Evolutionary conservation across 2,888 invertebrate genomes (phyloP).

Genomic region (Phyllotreta cruciferae): DNA sequence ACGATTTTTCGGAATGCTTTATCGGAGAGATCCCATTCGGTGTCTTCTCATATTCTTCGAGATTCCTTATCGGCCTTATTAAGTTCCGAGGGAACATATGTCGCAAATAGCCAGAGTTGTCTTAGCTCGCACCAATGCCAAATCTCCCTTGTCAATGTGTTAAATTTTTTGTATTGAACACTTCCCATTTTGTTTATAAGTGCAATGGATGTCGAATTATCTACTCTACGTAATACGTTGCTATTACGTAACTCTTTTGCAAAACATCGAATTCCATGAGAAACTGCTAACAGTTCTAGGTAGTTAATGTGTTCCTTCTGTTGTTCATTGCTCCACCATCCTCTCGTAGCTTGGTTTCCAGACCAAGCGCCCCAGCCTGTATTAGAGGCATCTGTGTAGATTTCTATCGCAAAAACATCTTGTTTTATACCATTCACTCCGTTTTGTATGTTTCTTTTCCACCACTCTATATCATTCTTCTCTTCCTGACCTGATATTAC

Average conservation of each 20-base stretch:
- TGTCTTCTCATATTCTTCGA: too few species aligned
- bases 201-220: slow-evolving; percentile 36
- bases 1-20: too few species aligned
- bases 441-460: slow-evolving; percentile 1
- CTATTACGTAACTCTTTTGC: slow-evolving; percentile 20
- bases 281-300: slow-evolving; percentile 32
- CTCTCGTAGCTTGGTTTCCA: slow-evolving; percentile 19
- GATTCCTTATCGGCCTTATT: too few species aligned
- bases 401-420: slow-evolving; percentile 15
- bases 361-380: slow-evolving; percentile 32
- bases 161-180: slow-evolving; percentile 5
- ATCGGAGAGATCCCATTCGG: too few species aligned
- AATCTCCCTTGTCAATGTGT: slow-evolving; percentile 20
- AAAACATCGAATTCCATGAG: slow-evolving; percentile 33
- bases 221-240: slow-evolving; percentile 30
- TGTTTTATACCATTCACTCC: not conserved
- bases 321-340: slow-evolving; percentile 25
- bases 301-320: slow-evolving; percentile 32
- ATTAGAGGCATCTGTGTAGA: slow-evolving; percentile 32
- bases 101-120: slow-evolving; percentile 28
- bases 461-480: slow-evolving; percentile 38
- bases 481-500: not conserved
- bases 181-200: slow-evolving; percentile 37
- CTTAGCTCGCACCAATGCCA: slow-evolving; percentile 35
- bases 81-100: too few species aligned